These are phyloP conservation scores for Calosoma granatense DNA, from an alignment of 1,140 invertebrate species.

Conservation along the genomic window DNA sequence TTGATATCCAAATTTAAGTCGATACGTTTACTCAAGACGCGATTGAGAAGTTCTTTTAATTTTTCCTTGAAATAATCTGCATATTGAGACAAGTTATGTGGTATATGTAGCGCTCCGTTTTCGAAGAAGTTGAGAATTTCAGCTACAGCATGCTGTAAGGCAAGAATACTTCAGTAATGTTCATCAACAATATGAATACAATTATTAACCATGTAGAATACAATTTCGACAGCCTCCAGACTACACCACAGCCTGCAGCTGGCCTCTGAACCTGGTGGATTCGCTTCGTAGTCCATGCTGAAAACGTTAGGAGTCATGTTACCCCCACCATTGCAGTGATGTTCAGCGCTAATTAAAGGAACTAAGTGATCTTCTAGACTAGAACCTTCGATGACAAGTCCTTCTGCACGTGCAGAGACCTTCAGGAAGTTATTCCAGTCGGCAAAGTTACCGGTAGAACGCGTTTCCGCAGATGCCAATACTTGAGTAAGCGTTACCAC, in stretches of 20 bases:
- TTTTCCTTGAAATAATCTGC: conserved; percentile 16
- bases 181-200: neutral
- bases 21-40: conserved; percentile 46
- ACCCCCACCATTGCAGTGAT: conserved; percentile 42
- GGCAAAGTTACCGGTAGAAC: conserved; percentile 44
- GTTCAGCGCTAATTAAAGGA: conserved; percentile 41
- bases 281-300: conserved; percentile 65
- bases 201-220: conserved; percentile 61
- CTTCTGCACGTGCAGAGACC: conserved; percentile 62
- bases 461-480: conserved; percentile 58
- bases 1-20: conserved; percentile 66
- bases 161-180: conserved; percentile 12
- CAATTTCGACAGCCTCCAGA: conserved; percentile 64
- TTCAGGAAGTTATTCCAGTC: conserved; percentile 16
- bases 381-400: conserved; percentile 66
- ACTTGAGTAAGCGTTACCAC: conserved; percentile 62
- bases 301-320: conserved; percentile 57
- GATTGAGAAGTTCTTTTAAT: conserved; percentile 25
- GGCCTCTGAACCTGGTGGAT: conserved; percentile 54
- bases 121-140: conserved; percentile 67
- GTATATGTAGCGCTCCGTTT: conserved; percentile 31
- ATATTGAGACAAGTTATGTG: conserved; percentile 26
- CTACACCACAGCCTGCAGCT: conserved; percentile 58
- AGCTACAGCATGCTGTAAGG: conserved; percentile 56
- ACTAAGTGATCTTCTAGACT: conserved; percentile 64